Evolutionary conservation across 2,797 vertebrate genomes (phyloP).

Genomic region (Botia kubotai): DNA sequence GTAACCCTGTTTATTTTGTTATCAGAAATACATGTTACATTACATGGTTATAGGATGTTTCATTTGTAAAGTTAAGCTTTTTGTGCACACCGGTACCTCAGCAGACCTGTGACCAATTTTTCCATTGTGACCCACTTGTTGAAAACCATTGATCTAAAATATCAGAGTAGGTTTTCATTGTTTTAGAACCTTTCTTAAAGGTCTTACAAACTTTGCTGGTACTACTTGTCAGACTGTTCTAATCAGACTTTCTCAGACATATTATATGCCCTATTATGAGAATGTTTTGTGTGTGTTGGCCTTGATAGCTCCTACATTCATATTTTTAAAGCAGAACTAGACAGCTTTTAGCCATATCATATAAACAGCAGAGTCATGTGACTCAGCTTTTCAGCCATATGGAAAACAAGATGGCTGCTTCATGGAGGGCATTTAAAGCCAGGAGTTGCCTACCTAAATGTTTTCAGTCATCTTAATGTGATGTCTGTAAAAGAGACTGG

Average conservation of each 20-base stretch:
- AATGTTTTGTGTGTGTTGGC: conserved; percentile 6
- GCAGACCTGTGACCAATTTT: neutral
- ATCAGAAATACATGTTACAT: too few species aligned
- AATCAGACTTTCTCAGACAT: neutral
- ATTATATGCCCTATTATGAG: neutral
- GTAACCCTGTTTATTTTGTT: neutral
- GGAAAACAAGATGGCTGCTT: conserved; percentile 46
- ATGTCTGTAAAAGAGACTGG: neutral
- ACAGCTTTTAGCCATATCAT: conserved; percentile 14
- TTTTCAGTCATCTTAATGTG: conserved; percentile 2
- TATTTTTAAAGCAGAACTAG: conserved; percentile 19
- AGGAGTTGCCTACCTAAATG: neutral
- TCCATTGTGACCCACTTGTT: neutral
- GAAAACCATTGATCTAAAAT: neutral
- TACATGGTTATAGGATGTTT: neutral
- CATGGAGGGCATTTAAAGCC: neutral
- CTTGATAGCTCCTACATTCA: conserved; percentile 9
- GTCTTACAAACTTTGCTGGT: neutral
- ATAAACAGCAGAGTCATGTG: neutral
- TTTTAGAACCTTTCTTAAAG: neutral
- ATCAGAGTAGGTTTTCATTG: neutral
- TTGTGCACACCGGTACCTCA: neutral
- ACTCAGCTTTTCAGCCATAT: conserved; percentile 34
- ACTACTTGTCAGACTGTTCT: neutral
- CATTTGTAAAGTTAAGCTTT: neutral